Conservation (phyloP, 2,888 invertebrate species). For the Acronicta leporina region DNA sequence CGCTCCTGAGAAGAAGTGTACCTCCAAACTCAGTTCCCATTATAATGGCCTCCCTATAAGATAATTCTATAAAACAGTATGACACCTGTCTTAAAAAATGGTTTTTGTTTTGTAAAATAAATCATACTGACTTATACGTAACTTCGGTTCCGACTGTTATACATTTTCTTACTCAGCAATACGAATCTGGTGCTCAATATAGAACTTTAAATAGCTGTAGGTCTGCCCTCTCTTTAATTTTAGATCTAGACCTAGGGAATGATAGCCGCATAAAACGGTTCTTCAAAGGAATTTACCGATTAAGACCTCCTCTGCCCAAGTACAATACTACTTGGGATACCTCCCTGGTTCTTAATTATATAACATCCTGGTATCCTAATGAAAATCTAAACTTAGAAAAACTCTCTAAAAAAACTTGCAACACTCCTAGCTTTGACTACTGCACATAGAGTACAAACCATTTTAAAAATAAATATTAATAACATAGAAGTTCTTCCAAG, state of each 20-base stretch:
- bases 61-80: not conserved
- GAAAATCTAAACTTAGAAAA: no score
- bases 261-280: not conserved
- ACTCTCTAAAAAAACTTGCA: no score
- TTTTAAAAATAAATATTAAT: no score
- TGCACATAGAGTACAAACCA: no score
- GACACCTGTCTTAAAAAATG: not conserved
- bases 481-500: slow-evolving; percentile 1
- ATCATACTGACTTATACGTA: not conserved
- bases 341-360: slow-evolving; percentile 7
- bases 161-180: slow-evolving; percentile 5
- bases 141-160: not conserved
- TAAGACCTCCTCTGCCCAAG: slow-evolving; percentile 13
- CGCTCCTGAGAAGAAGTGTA: slow-evolving; percentile 14
- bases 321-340: slow-evolving; percentile 30
- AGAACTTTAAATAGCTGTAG: slow-evolving; percentile 19
- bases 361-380: slow-evolving; percentile 1
- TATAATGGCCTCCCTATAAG: not conserved
- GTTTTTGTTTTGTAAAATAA: not conserved
- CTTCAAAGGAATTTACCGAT: not conserved
- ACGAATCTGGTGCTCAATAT: slow-evolving; percentile 20
- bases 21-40: not conserved
- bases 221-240: not conserved
- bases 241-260: not conserved
- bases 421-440: no score